Evolutionary conservation across 2,888 invertebrate genomes (phyloP).

Genomic region (Zygogramma bicolorata): DNA sequence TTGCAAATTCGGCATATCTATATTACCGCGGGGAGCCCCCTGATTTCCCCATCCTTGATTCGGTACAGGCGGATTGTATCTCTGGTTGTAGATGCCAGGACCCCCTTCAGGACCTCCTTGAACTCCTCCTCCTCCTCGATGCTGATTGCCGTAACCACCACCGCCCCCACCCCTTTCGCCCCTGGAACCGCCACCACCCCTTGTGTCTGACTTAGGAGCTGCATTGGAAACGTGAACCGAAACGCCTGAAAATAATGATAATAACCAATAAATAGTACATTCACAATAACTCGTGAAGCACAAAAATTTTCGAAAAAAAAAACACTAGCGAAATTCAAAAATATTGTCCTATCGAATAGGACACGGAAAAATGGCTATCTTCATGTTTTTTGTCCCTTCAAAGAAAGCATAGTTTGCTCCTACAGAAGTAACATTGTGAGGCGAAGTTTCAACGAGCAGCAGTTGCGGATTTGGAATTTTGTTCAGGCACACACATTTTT

Average conservation of each 20-base stretch:
- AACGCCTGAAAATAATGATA: constrained; percentile 66
- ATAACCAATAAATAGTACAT: too few relatives aligned
- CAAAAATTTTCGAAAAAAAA: too few relatives aligned
- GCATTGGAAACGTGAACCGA: constrained; percentile 91
- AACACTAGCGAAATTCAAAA: too few relatives aligned
- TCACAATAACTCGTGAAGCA: too few relatives aligned
- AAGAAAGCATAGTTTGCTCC: too few relatives aligned
- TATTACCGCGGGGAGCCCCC: constrained; percentile 71
- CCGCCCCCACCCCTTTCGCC: constrained; percentile 59
- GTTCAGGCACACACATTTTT: too few relatives aligned
- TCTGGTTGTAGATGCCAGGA: constrained; percentile 60
- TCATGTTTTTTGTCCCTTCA: too few relatives aligned
- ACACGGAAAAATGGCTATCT: too few relatives aligned
- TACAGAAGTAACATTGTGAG: too few relatives aligned
- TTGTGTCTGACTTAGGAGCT: constrained; percentile 77
- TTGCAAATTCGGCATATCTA: constrained; percentile 90
- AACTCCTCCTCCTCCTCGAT: constrained; percentile 61
- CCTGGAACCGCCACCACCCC: constrained; percentile 69
- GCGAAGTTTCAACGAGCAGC: too few relatives aligned
- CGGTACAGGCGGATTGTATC: constrained; percentile 62
- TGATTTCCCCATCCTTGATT: constrained; percentile 62
- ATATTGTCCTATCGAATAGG: too few relatives aligned
- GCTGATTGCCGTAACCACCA: constrained; percentile 54
- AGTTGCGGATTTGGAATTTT: too few relatives aligned
- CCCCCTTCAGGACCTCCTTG: constrained; percentile 49